Percentiles rank a stretch among this genome's conserved stretches.
Evolutionary conservation across 2,113 vertebrate species (phyloP).

Genomic region (Casuarius casuarius): DNA sequence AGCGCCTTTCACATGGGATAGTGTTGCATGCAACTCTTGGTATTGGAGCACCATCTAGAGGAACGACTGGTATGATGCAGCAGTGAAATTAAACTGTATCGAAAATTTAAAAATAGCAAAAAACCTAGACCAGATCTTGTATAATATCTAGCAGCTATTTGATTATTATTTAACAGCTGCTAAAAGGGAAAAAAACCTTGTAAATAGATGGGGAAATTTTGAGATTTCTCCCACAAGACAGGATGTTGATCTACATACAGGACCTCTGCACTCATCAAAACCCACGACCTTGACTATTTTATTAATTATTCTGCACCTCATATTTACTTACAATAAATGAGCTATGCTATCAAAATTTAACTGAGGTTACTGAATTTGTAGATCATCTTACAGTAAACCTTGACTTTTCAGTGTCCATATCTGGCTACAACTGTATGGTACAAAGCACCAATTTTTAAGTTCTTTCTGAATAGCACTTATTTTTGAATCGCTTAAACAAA

Average conservation of each 20-base stretch:
- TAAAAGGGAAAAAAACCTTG: neutral
- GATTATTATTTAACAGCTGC: neutral
- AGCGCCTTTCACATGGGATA: neutral
- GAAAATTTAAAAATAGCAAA: neutral
- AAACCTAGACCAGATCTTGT: neutral
- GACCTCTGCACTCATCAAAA: neutral
- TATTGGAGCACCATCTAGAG: slow-evolving; percentile 73
- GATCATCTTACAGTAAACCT: neutral
- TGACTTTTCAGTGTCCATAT: neutral
- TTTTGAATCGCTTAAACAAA: neutral
- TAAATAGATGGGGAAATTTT: neutral
- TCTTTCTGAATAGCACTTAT: neutral
- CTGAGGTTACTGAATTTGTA: neutral
- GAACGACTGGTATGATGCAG: neutral
- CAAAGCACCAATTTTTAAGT: neutral
- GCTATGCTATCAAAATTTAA: neutral
- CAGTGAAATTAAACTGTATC: neutral
- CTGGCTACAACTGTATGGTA: neutral
- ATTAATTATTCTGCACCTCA: neutral
- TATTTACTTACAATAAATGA: neutral
- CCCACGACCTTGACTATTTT: neutral
- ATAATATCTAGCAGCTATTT: neutral
- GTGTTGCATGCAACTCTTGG: neutral
- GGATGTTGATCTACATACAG: neutral
- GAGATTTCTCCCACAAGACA: neutral